phyloP scores from a whole-genome alignment of 2,113 vertebrate species.

The Trichomycterus rosablanca region DNA sequence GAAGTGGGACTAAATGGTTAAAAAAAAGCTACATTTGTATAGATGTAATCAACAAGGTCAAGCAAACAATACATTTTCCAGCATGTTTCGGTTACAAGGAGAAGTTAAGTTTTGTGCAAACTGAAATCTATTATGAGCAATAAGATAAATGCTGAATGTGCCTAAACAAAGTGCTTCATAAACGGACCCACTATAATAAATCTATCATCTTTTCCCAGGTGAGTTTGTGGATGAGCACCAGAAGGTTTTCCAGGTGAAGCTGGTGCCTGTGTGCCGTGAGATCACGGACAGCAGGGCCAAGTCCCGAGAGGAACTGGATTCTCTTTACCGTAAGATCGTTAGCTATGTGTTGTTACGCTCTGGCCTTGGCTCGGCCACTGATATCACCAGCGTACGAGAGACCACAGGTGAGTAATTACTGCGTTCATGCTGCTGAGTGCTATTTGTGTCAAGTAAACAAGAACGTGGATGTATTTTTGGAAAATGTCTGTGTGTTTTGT shows the following conservation, averaged over 20 bases:
- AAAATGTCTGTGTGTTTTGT: conserved; percentile 20
- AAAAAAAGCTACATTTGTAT: too few relatives aligned
- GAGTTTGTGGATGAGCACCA: conserved; percentile 79
- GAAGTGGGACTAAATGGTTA: too few relatives aligned
- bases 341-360: conserved; percentile 75
- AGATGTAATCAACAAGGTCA: too few relatives aligned
- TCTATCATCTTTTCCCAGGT: conserved; percentile 58
- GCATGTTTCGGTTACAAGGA: too few relatives aligned
- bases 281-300: conserved; percentile 72
- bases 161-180: too few relatives aligned
- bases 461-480: too few relatives aligned
- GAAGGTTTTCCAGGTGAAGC: conserved; percentile 62
- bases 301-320: conserved; percentile 65
- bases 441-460: neutral
- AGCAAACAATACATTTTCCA: too few relatives aligned
- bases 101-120: too few relatives aligned
- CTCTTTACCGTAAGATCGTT: conserved; percentile 71
- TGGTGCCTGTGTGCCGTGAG: conserved; percentile 69
- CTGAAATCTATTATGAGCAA: too few relatives aligned
- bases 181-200: too few relatives aligned
- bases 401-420: conserved; percentile 50
- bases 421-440: neutral
- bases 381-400: conserved; percentile 45
- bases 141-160: too few relatives aligned
- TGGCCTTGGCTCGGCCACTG: conserved; percentile 55